Evolutionary conservation across 2,113 vertebrate species (phyloP).

Genomic region (Bos taurus): ARS-UCD2.0 NC_037334.1:22244501-22245000

Average conservation of each 20-base stretch:
- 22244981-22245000: neutral
- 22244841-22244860: no score
- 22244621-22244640: neutral
- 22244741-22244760: no score
- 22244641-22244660: neutral
- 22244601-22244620: neutral
- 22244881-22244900: neutral
- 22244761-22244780: no score
- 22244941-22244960: neutral
- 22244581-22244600: neutral
- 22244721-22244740: no score
- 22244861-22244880: neutral
- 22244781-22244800: no score
- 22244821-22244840: no score
- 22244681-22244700: neutral
- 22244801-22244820: no score
- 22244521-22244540: neutral
- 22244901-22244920: neutral
- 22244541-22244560: neutral
- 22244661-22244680: neutral
- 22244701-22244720: no score
- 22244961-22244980: neutral
- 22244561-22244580: neutral
- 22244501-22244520: neutral
- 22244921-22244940: neutral